A percentile compares a stretch with the other conserved stretches of the same genome.
Evolutionary conservation across 2,113 vertebrate species (phyloP).

Genomic region (Carollia perspicillata): DNA sequence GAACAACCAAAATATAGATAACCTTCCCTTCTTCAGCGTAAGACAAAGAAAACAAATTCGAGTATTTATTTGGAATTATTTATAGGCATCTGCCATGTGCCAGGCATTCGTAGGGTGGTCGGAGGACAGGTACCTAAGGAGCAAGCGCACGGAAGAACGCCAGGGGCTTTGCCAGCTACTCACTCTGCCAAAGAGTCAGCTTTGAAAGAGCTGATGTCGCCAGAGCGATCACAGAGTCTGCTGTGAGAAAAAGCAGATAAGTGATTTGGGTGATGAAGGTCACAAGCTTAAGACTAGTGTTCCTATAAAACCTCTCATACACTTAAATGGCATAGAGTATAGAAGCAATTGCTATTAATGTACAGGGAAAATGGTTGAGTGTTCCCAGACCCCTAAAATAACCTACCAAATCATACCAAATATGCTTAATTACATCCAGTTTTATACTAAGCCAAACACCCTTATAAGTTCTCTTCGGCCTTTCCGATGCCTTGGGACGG

Average conservation of each 20-base stretch:
- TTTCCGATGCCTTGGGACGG: neutral
- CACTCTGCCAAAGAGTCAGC: neutral
- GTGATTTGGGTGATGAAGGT: neutral
- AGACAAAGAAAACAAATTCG: neutral
- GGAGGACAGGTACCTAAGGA: neutral
- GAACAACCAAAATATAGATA: neutral
- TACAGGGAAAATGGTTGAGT: neutral
- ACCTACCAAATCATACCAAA: neutral
- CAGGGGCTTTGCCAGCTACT: too few relatives aligned
- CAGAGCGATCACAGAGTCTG: neutral
- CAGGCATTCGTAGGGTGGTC: neutral
- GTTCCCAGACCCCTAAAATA: neutral
- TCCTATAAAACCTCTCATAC: neutral
- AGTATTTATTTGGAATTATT: neutral
- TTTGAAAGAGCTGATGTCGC: neutral
- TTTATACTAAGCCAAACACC: neutral
- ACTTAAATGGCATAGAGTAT: neutral
- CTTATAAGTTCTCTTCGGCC: neutral
- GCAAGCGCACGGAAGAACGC: accelerated
- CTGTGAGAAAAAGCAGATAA: neutral
- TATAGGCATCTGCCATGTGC: neutral
- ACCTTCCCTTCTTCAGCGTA: neutral
- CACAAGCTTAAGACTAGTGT: neutral
- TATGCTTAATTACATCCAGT: neutral
- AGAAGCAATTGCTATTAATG: neutral